These are phyloP conservation scores for Centrocercus urophasianus DNA, from an alignment of 2,113 vertebrate species.

Conservation along the genomic window DNA sequence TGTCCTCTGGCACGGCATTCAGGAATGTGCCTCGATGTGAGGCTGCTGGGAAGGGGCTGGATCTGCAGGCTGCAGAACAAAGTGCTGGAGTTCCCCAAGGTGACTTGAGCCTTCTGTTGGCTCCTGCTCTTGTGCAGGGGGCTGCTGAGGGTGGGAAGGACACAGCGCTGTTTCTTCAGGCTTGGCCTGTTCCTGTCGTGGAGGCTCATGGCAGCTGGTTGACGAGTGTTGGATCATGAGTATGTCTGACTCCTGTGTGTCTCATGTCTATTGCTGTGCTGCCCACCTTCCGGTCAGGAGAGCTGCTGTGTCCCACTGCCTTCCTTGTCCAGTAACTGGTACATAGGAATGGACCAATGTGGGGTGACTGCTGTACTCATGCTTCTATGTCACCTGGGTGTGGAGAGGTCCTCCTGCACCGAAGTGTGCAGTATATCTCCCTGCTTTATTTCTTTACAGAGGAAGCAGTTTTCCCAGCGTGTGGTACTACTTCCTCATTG, in stretches of 20 bases:
- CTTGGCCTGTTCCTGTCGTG: background rate
- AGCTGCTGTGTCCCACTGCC: background rate
- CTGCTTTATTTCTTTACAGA: rapidly evolving
- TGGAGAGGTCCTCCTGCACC: background rate
- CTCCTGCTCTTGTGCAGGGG: background rate
- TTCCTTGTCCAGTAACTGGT: rapidly evolving
- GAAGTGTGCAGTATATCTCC: background rate
- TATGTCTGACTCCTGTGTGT: background rate
- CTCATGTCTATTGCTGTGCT: slow-evolving; percentile 42
- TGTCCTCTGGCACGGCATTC: background rate
- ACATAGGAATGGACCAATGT: rapidly evolving
- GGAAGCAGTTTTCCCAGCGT: background rate
- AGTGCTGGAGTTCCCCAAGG: background rate
- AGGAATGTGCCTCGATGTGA: background rate
- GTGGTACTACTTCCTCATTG: background rate
- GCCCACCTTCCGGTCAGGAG: background rate
- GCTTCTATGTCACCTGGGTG: rapidly evolving
- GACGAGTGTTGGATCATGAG: background rate
- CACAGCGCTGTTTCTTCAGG: background rate
- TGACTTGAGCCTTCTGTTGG: background rate
- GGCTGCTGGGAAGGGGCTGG: slow-evolving; percentile 14
- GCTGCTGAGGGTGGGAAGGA: background rate
- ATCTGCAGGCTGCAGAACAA: background rate
- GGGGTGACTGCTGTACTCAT: background rate
- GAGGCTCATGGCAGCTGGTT: slow-evolving; percentile 9